Evolutionary conservation across 2,113 vertebrate genomes (phyloP).

Genomic region (Scopus umbretta): DNA sequence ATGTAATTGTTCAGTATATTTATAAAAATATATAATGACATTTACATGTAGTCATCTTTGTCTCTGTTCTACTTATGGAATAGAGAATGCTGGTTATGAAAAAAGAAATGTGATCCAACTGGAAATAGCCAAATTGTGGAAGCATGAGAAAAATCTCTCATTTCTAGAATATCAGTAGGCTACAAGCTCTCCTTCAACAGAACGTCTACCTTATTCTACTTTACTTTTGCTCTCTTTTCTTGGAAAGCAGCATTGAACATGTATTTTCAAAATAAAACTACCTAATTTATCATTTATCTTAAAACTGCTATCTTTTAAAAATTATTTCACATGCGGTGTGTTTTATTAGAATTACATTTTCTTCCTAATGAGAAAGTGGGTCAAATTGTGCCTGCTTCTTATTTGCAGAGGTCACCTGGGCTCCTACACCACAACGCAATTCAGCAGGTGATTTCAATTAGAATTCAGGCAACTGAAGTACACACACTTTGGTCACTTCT

Average conservation of each 20-base stretch:
- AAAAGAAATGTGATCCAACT: background rate
- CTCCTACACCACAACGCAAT: background rate
- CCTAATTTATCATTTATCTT: background rate
- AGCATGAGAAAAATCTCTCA: background rate
- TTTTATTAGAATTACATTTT: background rate
- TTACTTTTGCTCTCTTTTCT: background rate
- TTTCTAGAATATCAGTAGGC: background rate
- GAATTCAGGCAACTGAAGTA: background rate
- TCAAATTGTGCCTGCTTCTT: background rate
- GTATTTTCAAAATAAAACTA: background rate
- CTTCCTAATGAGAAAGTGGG: background rate
- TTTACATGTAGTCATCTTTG: background rate
- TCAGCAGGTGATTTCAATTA: background rate
- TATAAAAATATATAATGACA: background rate
- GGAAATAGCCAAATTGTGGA: background rate
- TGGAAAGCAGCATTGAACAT: background rate
- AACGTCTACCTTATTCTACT: background rate
- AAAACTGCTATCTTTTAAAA: background rate
- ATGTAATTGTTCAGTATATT: background rate
- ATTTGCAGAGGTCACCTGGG: background rate
- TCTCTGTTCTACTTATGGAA: background rate
- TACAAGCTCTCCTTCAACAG: background rate
- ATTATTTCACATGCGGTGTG: background rate
- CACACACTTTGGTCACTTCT: background rate
- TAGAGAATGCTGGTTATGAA: background rate